Conservation (phyloP, 2,888 invertebrate genomes). For the Sesamia inferens region DNA sequence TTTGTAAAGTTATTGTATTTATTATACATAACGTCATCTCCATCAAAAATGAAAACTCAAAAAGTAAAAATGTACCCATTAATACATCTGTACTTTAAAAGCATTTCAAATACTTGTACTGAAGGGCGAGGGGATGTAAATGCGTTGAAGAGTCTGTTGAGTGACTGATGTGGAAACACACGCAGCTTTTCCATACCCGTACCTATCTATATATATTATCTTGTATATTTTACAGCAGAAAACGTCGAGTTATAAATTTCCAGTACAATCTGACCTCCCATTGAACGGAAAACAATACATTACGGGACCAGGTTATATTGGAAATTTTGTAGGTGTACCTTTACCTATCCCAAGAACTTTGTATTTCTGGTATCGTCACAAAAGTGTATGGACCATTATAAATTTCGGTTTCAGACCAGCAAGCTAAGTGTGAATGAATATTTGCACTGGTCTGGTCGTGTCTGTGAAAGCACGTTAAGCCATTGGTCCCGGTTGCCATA, state of each 20-base stretch:
- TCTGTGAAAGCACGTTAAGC: too few relatives aligned
- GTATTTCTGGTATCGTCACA: slow-evolving; percentile 10
- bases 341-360: not conserved
- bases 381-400: not conserved
- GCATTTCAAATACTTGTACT: slow-evolving; percentile 49
- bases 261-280: not conserved
- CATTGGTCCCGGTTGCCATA: too few relatives aligned
- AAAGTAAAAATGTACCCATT: not conserved
- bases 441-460: too few relatives aligned
- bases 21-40: not conserved
- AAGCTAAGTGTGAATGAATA: too few relatives aligned
- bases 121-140: slow-evolving; percentile 46
- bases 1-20: too few relatives aligned
- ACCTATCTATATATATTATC: slow-evolving; percentile 1
- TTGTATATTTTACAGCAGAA: not conserved
- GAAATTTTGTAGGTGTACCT: not conserved
- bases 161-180: slow-evolving; percentile 47
- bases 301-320: not conserved
- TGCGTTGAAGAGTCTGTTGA: slow-evolving; percentile 33
- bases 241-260: not conserved
- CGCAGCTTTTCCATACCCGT: slow-evolving; percentile 8
- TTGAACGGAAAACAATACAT: too few relatives aligned
- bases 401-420: not conserved
- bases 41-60: slow-evolving; percentile 1
- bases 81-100: slow-evolving; percentile 27